phyloP scores from a whole-genome alignment of 2,888 invertebrate genomes.

The Eudemis profundana region DNA sequence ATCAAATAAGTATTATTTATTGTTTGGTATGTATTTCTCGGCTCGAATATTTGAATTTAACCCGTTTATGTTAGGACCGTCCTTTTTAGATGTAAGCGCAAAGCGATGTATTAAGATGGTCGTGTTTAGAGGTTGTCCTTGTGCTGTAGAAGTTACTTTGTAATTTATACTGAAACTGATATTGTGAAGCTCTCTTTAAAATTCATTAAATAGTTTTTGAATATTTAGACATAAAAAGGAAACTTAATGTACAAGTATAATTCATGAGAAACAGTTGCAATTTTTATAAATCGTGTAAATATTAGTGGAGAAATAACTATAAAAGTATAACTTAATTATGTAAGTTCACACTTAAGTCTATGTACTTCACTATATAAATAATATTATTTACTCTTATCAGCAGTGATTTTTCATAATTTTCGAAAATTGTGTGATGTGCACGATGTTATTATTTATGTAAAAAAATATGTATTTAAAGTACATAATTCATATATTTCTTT shows the following conservation, averaged over 20 bases:
- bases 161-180: constrained; percentile 28
- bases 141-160: constrained; percentile 34
- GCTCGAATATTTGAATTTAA: constrained; percentile 10
- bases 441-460: constrained; percentile 29
- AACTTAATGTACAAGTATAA: constrained; percentile 42
- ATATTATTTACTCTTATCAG: constrained; percentile 4
- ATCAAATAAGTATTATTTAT: neutral
- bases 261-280: constrained; percentile 32
- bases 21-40: neutral
- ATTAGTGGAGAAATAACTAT: constrained; percentile 36
- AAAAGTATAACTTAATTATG: constrained; percentile 7
- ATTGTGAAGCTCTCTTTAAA: constrained; percentile 40
- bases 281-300: constrained; percentile 43
- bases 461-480: constrained; percentile 27
- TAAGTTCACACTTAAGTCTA: constrained; percentile 10
- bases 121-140: constrained; percentile 40
- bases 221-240: constrained; percentile 31
- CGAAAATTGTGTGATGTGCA: neutral
- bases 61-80: constrained; percentile 31
- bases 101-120: constrained; percentile 27
- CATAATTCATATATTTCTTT: constrained; percentile 32
- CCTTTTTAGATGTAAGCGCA: constrained; percentile 28
- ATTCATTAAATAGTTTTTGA: constrained; percentile 24
- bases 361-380: constrained; percentile 10
- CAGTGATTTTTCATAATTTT: neutral